A percentile compares a stretch with the other conserved stretches of the same genome.
Conservation (phyloP, 2,797 vertebrate species). For the Rhinophrynus dorsalis region DNA sequence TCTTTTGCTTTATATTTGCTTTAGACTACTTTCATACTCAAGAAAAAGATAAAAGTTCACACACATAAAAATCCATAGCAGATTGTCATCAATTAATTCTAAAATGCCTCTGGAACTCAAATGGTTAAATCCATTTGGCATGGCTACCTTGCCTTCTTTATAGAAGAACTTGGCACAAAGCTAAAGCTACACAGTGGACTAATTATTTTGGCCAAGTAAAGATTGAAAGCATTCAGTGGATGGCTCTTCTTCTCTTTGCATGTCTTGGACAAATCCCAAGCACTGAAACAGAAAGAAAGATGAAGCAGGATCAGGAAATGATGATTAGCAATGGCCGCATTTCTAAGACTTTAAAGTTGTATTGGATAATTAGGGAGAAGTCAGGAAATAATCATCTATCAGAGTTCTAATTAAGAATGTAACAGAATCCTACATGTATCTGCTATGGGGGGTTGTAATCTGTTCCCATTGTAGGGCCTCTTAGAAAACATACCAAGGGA, state of each 20-base stretch:
- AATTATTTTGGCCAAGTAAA: slow-evolving; percentile 42
- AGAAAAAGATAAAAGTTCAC: too few species aligned
- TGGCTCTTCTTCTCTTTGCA: slow-evolving; percentile 30
- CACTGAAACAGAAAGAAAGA: slow-evolving; percentile 28
- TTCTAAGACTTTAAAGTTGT: slow-evolving; percentile 31
- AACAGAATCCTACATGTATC: slow-evolving; percentile 29
- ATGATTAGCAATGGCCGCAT: slow-evolving; percentile 38
- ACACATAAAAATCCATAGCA: too few species aligned
- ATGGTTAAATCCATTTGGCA: slow-evolving; percentile 44
- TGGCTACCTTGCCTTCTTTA: slow-evolving; percentile 32
- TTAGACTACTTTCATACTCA: too few species aligned
- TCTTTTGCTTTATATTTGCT: too few species aligned
- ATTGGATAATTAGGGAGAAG: slow-evolving; percentile 44
- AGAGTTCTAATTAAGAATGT: slow-evolving; percentile 35
- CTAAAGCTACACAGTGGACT: slow-evolving; percentile 40
- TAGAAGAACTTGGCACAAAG: slow-evolving; percentile 20
- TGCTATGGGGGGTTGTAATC: not conserved
- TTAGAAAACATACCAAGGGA: not conserved
- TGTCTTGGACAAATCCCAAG: slow-evolving; percentile 41
- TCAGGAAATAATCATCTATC: slow-evolving; percentile 47
- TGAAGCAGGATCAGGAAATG: slow-evolving; percentile 44
- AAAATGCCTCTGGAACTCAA: slow-evolving; percentile 38
- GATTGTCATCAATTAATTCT: too few species aligned
- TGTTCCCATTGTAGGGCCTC: not conserved
- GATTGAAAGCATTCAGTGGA: slow-evolving; percentile 42